Conservation (phyloP, 2,113 vertebrate species). For the Corythoichthys intestinalis region DNA sequence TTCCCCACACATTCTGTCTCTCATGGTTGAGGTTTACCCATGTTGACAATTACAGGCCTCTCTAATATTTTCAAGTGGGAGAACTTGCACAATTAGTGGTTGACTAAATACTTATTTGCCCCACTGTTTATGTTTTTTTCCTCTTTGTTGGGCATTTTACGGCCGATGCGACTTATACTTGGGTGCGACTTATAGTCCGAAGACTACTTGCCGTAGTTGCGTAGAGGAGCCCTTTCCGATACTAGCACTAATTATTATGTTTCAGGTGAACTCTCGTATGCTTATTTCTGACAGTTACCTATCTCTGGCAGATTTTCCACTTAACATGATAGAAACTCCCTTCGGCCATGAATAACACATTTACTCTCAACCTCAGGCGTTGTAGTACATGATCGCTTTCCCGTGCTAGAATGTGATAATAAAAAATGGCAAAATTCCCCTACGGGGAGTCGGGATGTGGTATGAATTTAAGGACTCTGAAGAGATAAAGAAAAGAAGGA, state of each 20-base stretch:
- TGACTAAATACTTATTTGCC: no score
- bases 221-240: no score
- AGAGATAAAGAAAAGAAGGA: constrained; percentile 33
- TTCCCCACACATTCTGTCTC: no score
- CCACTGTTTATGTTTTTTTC: no score
- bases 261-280: neutral
- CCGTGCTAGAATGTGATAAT: constrained; percentile 36
- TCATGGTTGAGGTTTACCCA: no score
- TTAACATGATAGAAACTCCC: constrained; percentile 56
- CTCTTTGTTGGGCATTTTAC: no score
- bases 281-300: constrained; percentile 47
- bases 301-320: constrained; percentile 51
- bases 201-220: no score
- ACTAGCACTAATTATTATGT: neutral
- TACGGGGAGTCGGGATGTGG: constrained; percentile 25
- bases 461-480: constrained; percentile 32
- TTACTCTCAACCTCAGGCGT: constrained; percentile 51
- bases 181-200: no score
- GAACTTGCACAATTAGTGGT: no score
- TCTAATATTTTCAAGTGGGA: no score
- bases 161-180: no score
- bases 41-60: no score
- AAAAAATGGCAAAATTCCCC: constrained; percentile 2
- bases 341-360: constrained; percentile 48
- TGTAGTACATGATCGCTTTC: constrained; percentile 51